Percentiles rank a stretch among this genome's conserved stretches.
Conservation (phyloP, 2,888 invertebrate genomes). For the Dasysyrphus tricinctus region DNA sequence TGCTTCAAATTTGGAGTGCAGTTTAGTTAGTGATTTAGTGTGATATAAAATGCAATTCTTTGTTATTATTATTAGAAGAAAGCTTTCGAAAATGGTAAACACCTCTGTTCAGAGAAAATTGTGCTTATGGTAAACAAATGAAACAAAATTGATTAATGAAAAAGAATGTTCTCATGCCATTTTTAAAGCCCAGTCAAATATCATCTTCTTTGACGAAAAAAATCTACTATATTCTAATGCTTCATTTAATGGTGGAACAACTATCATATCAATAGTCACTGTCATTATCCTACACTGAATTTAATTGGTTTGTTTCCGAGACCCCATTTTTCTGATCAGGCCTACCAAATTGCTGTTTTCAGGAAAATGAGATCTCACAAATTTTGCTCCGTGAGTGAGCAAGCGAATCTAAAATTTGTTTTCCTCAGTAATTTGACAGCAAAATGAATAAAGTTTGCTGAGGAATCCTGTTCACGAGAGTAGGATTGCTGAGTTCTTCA, state of each 20-base stretch:
- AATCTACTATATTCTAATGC: not conserved
- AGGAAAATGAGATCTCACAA: too few species aligned
- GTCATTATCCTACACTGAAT: too few species aligned
- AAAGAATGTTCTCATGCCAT: slow-evolving; percentile 54
- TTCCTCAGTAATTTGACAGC: too few species aligned
- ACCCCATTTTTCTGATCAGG: too few species aligned
- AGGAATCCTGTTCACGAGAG: too few species aligned
- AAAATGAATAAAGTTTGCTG: too few species aligned
- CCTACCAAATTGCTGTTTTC: too few species aligned
- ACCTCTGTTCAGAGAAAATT: slow-evolving; percentile 45
- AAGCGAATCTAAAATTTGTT: too few species aligned
- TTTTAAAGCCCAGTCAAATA: slow-evolving; percentile 5
- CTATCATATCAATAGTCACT: not conserved
- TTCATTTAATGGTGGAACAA: not conserved
- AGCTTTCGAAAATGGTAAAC: slow-evolving; percentile 56
- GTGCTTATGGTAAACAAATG: slow-evolving; percentile 52
- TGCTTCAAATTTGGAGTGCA: slow-evolving; percentile 58
- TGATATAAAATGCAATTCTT: slow-evolving; percentile 21
- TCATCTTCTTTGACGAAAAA: not conserved
- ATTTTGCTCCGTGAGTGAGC: too few species aligned
- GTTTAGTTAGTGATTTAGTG: slow-evolving; percentile 58
- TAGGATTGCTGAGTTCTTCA: too few species aligned
- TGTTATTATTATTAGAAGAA: not conserved
- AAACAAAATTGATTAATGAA: slow-evolving; percentile 45
- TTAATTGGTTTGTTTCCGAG: too few species aligned